Base-by-base conservation (phyloP, 2,797 vertebrate species). In the Huso huso region DNA sequence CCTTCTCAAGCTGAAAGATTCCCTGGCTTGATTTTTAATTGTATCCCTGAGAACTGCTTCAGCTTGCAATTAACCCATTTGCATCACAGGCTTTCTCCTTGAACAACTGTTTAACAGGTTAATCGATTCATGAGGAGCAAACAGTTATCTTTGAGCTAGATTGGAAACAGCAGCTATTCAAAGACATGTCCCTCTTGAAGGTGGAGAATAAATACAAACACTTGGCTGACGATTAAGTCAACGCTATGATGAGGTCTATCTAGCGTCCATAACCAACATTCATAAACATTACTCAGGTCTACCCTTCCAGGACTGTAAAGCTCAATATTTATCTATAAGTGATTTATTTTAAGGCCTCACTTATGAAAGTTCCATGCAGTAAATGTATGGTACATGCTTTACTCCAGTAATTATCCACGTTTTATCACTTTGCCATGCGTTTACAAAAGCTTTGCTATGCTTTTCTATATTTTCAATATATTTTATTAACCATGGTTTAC, bases 91-190 rank as follows among this genome's bases (percentile, higher is more conserved):
- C 73, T 70, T 67, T 84, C 79, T 75, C 73, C 74, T 70, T 76
- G 68, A 77, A 49, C 68, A 61, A 66, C 49, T 69, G 66, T 74
- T 65, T 72, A 57, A 63, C 65, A 59, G 60, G 63, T 75, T 48
- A 73, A 82, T 79, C 77, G 82, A 84, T 84, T 78, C 71, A 64
- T 70, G 51, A 59, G 70, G 75, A 75, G 37, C 66, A 68, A 72
- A 70, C 72, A 37, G 67, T 77, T 79, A 1, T 77, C 72, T 74
- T 74, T 63, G 65, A 73, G 78, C 67, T 75, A 67, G 68, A 79
- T 73, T 71, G 68, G 74, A 65, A 76, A 74, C 48, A 6, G 69
- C 74, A 68, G 74, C 72, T 69, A 81, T 80, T 82, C 73, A 78
- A 66, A 76, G 82, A 70, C 62, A 37, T 23, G 50, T 74, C 71